Base-by-base conservation (phyloP, 2,888 invertebrate genomes). In the Abrostola triplasia region DNA sequence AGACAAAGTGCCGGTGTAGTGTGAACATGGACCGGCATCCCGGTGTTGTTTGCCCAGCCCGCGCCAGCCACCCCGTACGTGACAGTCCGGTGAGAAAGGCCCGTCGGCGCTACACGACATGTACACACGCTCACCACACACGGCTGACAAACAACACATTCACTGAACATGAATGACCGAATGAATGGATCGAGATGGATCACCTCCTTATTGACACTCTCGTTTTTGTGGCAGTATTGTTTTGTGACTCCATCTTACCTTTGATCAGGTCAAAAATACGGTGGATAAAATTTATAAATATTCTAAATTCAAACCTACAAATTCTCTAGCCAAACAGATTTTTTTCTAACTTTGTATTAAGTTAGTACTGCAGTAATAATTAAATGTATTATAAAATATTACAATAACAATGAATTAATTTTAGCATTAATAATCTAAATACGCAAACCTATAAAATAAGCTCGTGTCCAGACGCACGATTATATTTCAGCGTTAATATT, bases 151-250 rank as follows among this genome's bases (percentile, higher is more conserved):
- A 72, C 72, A 72, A 12, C 40, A 63, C 76, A 60, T 56, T 59
- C 54, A 70, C 58, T 51, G 72, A 65, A 72, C 65, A 70, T 42
- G 51, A 75, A 60, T 72, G 65, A 24, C 24, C 24, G 24, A 72
- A 65, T 70, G 76, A 59, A 72, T 55, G 53, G 50, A 54, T 57
- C 41, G 55, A 70, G 71, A 72, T 75, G 59, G 76, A 72, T 70
- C 66, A 57, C 55, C 40, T 69, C 56, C 58, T 55, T 55, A 51
- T 49, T 65, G 59, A 58, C 70, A 51, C 56, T 67, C 52, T 55
- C 40, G 37, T 42, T 35, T 57, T 54, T 12, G 44, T 36, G 64
- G 38, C n/a, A 36, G 38, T 42, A 8, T 56, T 68, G 42, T 64
- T 50, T 50, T 59, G 8, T 49, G 56, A 7, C 24, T 47, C 6